Conservation (phyloP, 2,888 invertebrate species). For the Melangyna quadrimaculata region DNA sequence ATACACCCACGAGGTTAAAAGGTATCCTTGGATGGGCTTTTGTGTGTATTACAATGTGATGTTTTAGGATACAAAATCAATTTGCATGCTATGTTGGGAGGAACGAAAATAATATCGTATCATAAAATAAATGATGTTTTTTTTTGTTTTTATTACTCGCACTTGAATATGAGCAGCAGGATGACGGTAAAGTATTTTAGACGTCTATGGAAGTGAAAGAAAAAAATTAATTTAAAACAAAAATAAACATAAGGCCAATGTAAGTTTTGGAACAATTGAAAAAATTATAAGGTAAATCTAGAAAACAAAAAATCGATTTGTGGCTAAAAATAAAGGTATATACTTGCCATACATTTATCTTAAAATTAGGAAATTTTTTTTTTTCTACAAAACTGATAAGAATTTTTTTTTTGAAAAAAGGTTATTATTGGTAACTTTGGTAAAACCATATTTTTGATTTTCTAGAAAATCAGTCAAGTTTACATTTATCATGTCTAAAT, state of each 20-base stretch:
- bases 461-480: too few relatives aligned
- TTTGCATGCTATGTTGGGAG: constrained; percentile 20
- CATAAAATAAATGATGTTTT: constrained; percentile 6
- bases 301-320: too few relatives aligned
- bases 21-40: constrained; percentile 17
- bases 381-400: too few relatives aligned
- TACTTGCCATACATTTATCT: too few relatives aligned
- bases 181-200: background rate
- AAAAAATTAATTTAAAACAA: background rate
- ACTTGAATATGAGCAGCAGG: too few relatives aligned
- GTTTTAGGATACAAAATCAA: constrained; percentile 10
- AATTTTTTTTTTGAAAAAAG: too few relatives aligned
- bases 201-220: background rate
- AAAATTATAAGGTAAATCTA: too few relatives aligned
- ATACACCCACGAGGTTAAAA: constrained; percentile 48
- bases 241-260: background rate
- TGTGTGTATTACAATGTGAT: background rate
- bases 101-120: background rate
- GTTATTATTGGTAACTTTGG: too few relatives aligned
- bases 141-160: background rate
- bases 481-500: too few relatives aligned
- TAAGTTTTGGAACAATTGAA: background rate
- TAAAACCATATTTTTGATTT: too few relatives aligned
- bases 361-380: too few relatives aligned
- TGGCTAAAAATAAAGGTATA: too few relatives aligned